phyloP scores from a whole-genome alignment of 2,888 invertebrate genomes.

The Theristus sp. region DNA sequence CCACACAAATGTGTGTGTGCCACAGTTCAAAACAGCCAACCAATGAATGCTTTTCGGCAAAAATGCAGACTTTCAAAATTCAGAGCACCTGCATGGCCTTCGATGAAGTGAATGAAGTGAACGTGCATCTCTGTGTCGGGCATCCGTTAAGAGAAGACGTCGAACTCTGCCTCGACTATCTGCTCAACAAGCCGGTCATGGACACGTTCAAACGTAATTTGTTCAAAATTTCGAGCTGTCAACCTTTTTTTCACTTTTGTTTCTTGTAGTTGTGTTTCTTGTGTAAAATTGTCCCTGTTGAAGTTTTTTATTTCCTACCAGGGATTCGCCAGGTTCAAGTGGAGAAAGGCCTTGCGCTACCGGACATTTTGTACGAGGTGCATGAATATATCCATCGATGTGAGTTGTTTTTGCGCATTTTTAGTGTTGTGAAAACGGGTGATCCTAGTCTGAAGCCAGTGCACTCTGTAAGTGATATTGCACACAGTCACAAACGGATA shows the following conservation, averaged over 20 bases:
- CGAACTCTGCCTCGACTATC: conserved; percentile 63
- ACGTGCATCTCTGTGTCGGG: conserved; percentile 85
- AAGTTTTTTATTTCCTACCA: conserved; percentile 33
- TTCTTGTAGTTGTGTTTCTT: too few species aligned
- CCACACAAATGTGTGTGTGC: too few species aligned
- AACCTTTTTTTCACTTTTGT: neutral
- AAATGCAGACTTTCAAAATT: conserved; percentile 68
- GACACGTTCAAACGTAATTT: conserved; percentile 16
- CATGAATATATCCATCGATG: conserved; percentile 68
- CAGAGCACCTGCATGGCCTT: conserved; percentile 90
- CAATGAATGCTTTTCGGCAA: neutral
- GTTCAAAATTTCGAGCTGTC: too few species aligned
- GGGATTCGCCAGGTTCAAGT: conserved; percentile 51
- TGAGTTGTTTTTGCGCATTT: conserved; percentile 36
- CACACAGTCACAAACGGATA: too few species aligned
- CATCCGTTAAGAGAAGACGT: conserved; percentile 80
- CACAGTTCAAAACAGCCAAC: neutral
- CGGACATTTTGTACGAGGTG: conserved; percentile 77
- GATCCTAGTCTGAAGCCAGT: too few species aligned
- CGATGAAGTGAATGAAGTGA: conserved; percentile 64
- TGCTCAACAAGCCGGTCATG: conserved; percentile 37
- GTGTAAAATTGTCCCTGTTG: too few species aligned
- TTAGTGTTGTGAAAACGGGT: neutral
- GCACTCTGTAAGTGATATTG: too few species aligned
- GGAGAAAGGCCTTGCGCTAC: conserved; percentile 70